Evolutionary conservation across 2,888 invertebrate genomes (phyloP), one percentile per base, ranked within the genome.

Genomic region (Pogonocherus hispidulus): DNA sequence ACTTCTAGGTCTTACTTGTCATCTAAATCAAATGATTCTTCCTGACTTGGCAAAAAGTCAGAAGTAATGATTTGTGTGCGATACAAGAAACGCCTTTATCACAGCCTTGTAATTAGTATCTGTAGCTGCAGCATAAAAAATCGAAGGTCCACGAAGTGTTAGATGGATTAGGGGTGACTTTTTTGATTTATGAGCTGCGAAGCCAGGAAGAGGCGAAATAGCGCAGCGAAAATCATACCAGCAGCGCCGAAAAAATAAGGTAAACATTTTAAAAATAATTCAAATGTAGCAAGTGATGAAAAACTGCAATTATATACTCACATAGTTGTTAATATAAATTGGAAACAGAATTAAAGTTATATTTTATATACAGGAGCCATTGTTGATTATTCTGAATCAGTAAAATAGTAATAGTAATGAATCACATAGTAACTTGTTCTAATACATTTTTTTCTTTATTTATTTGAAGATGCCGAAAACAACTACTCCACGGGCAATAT

Each of bases 71-170:
- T 77, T 77, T 76, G 75, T 76, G 75, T 62, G 72, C 63, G 70
- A 74, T 76, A 70, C 65, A 69, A 78, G 82, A 83, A 83, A 82
- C 81, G 83, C 83, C 80, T 79, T 81, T 81, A 82, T 84, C 84
- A 84, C 83, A 81, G 82, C 78, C 78, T 79, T 81, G 81, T 83
- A 85, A 85, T 85, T 85, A 85, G 83, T 82, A 82, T 81, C 79
- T 80, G 81, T 80, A 78, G 79, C 78, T 79, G 73, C 74, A 79
- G 78, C 74, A 79, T 78, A 79, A 81, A 80, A 81, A 82, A 80
- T 74, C 74, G 76, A 76, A 76, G 80, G 79, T 81, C 81, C 79
- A 79, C 75, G 76, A 79, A 80, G 82, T 81, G 79, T 79, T 74
- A 66, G 71, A 72, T 76, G 80, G 82, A 83, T 83, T 81, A 81